These are phyloP conservation scores for Bicyclus anynana DNA, from an alignment of 1,140 invertebrate species.

Conservation along the genomic window DNA sequence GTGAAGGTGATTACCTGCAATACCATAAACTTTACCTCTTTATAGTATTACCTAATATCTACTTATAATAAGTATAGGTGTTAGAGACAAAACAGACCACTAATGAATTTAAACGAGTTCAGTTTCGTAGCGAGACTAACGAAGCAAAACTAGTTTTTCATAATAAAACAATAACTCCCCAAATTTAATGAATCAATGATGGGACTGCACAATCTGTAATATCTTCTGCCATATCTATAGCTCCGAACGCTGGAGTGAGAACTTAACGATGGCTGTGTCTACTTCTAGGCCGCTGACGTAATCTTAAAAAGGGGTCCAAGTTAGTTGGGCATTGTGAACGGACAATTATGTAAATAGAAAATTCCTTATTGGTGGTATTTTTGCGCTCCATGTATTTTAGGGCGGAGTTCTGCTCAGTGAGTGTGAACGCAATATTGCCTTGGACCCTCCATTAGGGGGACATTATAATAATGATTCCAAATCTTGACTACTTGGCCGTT, in stretches of 20 bases:
- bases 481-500: neutral
- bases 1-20: no score
- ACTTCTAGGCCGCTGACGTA: neutral
- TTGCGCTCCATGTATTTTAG: conserved; percentile 13
- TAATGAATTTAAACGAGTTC: no score
- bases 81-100: no score
- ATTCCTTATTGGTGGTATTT: conserved; percentile 21
- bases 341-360: conserved; percentile 22
- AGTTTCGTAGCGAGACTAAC: no score
- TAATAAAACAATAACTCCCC: no score
- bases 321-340: conserved; percentile 5
- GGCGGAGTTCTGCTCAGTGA: conserved; percentile 1
- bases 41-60: no score
- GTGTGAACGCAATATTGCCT: conserved; percentile 7
- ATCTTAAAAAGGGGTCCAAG: conserved; percentile 4
- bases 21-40: no score
- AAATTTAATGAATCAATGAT: no score
- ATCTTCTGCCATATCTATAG: neutral
- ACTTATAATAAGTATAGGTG: no score
- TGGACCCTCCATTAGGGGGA: neutral
- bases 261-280: neutral
- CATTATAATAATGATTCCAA: conserved; percentile 7
- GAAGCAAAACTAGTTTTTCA: no score
- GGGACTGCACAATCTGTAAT: neutral
- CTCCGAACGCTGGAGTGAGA: no score